A percentile compares a stretch with the other conserved stretches of the same genome.
phyloP scores from a whole-genome alignment of 1,140 invertebrate genomes.

The Drosophila nasuta region DNA sequence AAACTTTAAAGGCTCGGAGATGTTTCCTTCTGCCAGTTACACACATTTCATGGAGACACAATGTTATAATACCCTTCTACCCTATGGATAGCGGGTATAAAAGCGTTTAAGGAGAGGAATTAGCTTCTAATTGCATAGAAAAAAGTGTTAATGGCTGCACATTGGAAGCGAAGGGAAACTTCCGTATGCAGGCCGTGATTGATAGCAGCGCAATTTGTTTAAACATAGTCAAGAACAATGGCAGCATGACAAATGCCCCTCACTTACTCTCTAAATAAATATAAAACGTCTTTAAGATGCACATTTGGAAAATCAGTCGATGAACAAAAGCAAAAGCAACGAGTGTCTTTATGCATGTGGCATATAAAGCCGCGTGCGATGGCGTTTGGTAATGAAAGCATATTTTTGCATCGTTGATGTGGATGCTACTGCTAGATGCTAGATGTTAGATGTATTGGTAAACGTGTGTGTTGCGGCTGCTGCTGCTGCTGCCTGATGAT shows the following conservation, averaged over 20 bases:
- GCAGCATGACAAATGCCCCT: constrained; percentile 29
- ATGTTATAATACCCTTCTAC: too few species aligned
- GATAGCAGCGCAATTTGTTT: constrained; percentile 60
- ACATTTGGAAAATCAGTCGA: constrained; percentile 20
- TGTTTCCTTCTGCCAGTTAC: too few species aligned
- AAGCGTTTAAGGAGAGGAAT: background rate
- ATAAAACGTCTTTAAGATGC: constrained; percentile 29
- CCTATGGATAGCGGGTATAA: too few species aligned
- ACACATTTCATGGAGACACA: too few species aligned
- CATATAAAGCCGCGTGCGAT: constrained; percentile 49
- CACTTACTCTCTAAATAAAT: background rate
- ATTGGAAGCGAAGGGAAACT: constrained; percentile 23
- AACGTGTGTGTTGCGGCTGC: background rate
- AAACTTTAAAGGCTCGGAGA: too few species aligned
- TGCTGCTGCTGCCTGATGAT: constrained; percentile 48
- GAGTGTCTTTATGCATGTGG: constrained; percentile 55
- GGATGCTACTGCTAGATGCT: constrained; percentile 47
- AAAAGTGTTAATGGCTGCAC: constrained; percentile 17
- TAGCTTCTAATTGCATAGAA: constrained; percentile 50
- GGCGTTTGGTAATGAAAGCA: constrained; percentile 81
- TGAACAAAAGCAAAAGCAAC: constrained; percentile 21
- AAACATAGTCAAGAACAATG: constrained; percentile 25
- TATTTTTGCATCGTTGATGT: constrained; percentile 73
- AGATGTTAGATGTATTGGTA: constrained; percentile 11
- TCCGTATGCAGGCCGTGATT: constrained; percentile 54